These are phyloP conservation scores for Sarcoramphus papa DNA, from an alignment of 2,797 vertebrate genomes.

Conservation along the genomic window DNA sequence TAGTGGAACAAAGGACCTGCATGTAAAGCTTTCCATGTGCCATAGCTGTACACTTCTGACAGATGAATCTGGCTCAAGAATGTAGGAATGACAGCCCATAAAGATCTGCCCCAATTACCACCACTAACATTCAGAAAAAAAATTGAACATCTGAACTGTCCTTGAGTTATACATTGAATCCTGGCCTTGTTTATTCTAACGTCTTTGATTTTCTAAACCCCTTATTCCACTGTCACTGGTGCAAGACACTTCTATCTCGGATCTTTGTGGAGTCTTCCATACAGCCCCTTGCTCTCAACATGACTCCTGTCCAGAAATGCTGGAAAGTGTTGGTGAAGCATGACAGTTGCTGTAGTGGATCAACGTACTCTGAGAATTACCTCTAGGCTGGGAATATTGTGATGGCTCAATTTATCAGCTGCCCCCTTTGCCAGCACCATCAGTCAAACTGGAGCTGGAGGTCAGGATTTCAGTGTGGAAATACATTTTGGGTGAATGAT, in stretches of 20 bases:
- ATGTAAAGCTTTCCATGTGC: not conserved
- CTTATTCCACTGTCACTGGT: not conserved
- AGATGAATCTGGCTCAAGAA: not conserved
- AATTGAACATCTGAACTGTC: not conserved
- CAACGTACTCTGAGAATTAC: not conserved
- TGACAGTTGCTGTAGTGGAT: not conserved
- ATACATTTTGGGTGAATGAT: not conserved
- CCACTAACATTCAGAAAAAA: not conserved
- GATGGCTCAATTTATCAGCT: slow-evolving; percentile 22
- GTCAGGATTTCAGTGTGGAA: not conserved
- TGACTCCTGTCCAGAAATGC: not conserved
- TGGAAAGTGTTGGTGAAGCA: not conserved
- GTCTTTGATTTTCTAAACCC: not conserved
- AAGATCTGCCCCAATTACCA: not conserved
- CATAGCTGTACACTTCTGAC: fast-evolving
- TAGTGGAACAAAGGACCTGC: not conserved
- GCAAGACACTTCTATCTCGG: not conserved
- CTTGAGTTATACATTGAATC: fast-evolving
- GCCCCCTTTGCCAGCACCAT: not conserved
- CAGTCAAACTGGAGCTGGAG: not conserved
- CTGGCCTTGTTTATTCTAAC: not conserved
- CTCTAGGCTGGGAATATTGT: not conserved
- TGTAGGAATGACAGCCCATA: not conserved
- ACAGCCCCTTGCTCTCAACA: not conserved
- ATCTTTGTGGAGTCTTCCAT: not conserved